These are phyloP conservation scores for Lichenostomus cassidix DNA, from an alignment of 2,113 vertebrate genomes.

Conservation along the genomic window DNA sequence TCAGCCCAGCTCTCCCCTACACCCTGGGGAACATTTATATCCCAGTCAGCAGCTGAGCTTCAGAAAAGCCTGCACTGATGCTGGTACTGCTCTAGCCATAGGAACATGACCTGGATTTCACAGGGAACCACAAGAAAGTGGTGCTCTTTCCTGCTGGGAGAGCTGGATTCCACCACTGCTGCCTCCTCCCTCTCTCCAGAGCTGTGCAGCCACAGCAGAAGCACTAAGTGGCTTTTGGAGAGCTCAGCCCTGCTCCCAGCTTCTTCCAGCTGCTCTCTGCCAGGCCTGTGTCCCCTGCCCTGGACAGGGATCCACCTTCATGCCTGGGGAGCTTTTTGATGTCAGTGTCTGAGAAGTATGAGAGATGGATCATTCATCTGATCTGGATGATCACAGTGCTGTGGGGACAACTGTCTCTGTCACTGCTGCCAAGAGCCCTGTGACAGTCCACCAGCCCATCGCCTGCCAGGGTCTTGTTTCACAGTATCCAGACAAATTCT, in stretches of 20 bases:
- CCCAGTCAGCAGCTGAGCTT: neutral
- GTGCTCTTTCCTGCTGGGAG: neutral
- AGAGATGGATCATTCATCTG: neutral
- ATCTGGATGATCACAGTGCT: neutral
- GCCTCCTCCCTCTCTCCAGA: neutral
- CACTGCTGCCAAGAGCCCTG: neutral
- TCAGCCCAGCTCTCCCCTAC: neutral
- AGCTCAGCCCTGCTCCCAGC: neutral
- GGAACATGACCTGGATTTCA: neutral
- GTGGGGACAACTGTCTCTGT: neutral
- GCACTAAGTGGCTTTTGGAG: neutral
- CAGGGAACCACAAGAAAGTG: neutral
- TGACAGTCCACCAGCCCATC: accelerated
- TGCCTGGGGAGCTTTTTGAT: neutral
- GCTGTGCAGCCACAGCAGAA: neutral
- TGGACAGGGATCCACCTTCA: neutral
- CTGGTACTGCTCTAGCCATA: neutral
- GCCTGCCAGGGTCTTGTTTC: neutral
- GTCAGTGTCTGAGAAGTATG: neutral
- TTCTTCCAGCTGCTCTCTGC: neutral
- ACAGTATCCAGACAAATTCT: neutral
- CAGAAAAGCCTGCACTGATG: neutral
- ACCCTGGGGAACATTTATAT: neutral
- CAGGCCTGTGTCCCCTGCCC: too few relatives aligned
- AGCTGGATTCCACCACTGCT: neutral